These are phyloP conservation scores for Zaprionus inermis DNA, from an alignment of 1,140 invertebrate species.

Conservation along the genomic window DNA sequence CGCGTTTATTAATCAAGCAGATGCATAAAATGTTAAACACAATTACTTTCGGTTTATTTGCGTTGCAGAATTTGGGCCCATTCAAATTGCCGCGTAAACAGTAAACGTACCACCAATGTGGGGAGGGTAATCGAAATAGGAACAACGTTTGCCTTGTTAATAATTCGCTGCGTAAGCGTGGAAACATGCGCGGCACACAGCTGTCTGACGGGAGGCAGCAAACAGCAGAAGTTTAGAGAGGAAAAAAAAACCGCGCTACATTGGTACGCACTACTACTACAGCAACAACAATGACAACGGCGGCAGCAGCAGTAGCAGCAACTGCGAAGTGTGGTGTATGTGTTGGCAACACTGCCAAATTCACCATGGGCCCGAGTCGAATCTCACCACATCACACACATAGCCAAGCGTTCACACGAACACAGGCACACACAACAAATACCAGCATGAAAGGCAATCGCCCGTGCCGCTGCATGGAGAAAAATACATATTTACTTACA, in stretches of 20 bases:
- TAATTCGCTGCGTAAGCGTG: constrained; percentile 65
- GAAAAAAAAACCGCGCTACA: constrained; percentile 53
- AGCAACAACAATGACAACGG: constrained; percentile 37
- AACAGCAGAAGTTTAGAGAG: constrained; percentile 8
- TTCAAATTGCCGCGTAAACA: constrained; percentile 69
- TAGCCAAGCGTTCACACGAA: constrained; percentile 15
- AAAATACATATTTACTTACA: constrained; percentile 56
- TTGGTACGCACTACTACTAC: constrained; percentile 44
- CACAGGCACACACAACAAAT: constrained; percentile 22
- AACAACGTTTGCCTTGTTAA: constrained; percentile 52
- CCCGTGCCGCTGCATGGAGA: constrained; percentile 71
- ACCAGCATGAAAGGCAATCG: constrained; percentile 49
- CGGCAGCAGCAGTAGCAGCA: constrained; percentile 38
- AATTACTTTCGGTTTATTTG: constrained; percentile 8
- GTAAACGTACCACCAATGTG: constrained; percentile 1
- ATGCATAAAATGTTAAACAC: not conserved
- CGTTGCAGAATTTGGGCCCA: not conserved
- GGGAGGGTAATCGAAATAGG: constrained; percentile 30
- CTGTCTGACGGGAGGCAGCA: constrained; percentile 54
- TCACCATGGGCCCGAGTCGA: constrained; percentile 51
- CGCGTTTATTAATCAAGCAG: not conserved
- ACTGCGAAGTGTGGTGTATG: constrained; percentile 49
- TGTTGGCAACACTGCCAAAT: constrained; percentile 73
- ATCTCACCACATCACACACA: constrained; percentile 40
- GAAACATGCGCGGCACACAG: constrained; percentile 76